Conservation (phyloP, 2,797 vertebrate genomes). For the Capromys pilorides region DNA sequence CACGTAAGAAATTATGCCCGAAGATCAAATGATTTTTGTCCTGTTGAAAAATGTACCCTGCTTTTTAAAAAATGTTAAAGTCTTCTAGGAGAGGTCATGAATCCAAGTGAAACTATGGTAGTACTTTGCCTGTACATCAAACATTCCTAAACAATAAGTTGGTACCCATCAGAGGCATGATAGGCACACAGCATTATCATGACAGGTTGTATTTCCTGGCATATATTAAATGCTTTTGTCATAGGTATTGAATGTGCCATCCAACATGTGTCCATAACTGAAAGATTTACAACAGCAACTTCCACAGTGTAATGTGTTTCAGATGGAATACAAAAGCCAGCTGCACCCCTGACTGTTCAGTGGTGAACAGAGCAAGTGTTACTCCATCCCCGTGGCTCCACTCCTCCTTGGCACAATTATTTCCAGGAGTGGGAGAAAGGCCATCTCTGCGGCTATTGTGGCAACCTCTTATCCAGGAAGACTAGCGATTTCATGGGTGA, state of each 20-base stretch:
- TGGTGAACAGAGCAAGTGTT: slow-evolving; percentile 42
- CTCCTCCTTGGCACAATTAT: slow-evolving; percentile 53
- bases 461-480: slow-evolving; percentile 34
- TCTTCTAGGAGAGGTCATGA: slow-evolving; percentile 14
- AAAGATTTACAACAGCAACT: slow-evolving; percentile 15
- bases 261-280: neutral
- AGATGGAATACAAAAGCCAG: slow-evolving; percentile 19
- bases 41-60: neutral
- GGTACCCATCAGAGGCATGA: neutral
- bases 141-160: slow-evolving; percentile 21
- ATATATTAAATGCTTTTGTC: neutral
- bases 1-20: neutral
- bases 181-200: neutral
- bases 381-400: neutral
- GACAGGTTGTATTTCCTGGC: neutral
- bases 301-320: slow-evolving; percentile 9
- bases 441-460: slow-evolving; percentile 36
- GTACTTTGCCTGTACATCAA: neutral
- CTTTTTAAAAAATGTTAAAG: neutral
- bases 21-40: slow-evolving; percentile 25
- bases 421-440: slow-evolving; percentile 60
- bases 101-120: neutral
- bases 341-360: neutral
- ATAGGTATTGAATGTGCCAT: neutral
- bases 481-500: slow-evolving; percentile 29